phyloP scores from a whole-genome alignment of 2,797 vertebrate species.

The Gobio occitaniae region DNA sequence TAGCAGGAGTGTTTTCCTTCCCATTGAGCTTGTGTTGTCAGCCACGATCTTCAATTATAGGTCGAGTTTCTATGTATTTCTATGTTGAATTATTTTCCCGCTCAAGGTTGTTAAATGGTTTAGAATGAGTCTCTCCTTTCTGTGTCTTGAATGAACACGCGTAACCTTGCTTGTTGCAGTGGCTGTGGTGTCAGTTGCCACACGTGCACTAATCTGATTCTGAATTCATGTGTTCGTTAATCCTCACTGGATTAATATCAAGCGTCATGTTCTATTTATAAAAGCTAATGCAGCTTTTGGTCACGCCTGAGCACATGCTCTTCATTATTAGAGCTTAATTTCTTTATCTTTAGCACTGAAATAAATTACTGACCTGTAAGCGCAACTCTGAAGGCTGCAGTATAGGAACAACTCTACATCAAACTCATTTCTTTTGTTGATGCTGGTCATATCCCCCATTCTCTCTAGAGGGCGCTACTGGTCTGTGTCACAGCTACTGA shows the following conservation, averaged over 20 bases:
- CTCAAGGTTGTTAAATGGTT: slow-evolving; percentile 5
- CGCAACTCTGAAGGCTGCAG: too few relatives aligned
- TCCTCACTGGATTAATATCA: slow-evolving; percentile 28
- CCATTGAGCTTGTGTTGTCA: background rate
- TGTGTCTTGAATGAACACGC: background rate
- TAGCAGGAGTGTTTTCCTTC: background rate
- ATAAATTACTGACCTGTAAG: background rate
- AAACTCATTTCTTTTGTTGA: background rate
- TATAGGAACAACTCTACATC: background rate
- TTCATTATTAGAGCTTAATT: background rate
- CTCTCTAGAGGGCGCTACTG: slow-evolving; percentile 65
- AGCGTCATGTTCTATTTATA: slow-evolving; percentile 28
- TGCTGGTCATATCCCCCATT: background rate
- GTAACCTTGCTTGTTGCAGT: background rate
- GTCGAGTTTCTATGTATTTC: background rate
- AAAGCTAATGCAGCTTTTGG: slow-evolving; percentile 31
- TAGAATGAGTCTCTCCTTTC: background rate
- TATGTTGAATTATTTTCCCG: background rate
- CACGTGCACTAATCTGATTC: background rate
- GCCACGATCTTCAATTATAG: background rate
- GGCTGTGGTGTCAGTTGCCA: background rate
- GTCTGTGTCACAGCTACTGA: background rate
- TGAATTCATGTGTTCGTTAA: slow-evolving; percentile 28
- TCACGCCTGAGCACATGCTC: background rate
- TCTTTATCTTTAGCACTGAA: background rate